Percentiles rank a stretch among this genome's conserved stretches.
These are phyloP conservation scores for Monochamus alternatus DNA, from an alignment of 2,888 invertebrate species.

Conservation along the genomic window DNA sequence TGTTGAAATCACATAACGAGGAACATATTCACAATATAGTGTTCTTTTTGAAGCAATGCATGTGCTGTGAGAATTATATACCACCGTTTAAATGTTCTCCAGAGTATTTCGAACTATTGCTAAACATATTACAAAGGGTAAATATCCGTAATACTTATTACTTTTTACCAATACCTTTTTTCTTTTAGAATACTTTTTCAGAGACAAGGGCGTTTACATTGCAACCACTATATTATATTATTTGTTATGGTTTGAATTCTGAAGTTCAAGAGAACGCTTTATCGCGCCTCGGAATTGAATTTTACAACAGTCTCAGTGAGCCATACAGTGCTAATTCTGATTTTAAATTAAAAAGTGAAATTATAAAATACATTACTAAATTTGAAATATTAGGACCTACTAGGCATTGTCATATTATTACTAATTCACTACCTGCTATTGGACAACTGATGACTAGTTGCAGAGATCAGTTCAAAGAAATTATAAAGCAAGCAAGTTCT, in stretches of 20 bases:
- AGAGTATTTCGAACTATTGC: slow-evolving; percentile 53
- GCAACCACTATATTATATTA: slow-evolving; percentile 25
- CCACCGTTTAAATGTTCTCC: slow-evolving; percentile 43
- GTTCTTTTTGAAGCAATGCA: slow-evolving; percentile 51
- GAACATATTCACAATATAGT: slow-evolving; percentile 49
- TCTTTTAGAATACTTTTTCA: slow-evolving; percentile 22
- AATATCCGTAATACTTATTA: neutral
- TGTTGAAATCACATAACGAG: slow-evolving; percentile 49
- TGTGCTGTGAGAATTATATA: slow-evolving; percentile 41
- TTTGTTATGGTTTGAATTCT: slow-evolving; percentile 3
- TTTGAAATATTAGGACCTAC: slow-evolving; percentile 37
- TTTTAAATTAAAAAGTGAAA: slow-evolving; percentile 55
- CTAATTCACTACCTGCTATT: slow-evolving; percentile 51
- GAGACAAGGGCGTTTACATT: slow-evolving; percentile 24
- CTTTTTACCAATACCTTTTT: neutral
- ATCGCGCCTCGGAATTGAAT: slow-evolving; percentile 29
- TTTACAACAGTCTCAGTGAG: slow-evolving; percentile 47
- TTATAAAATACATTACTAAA: slow-evolving; percentile 48
- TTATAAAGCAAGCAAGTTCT: slow-evolving; percentile 46
- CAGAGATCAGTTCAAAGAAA: slow-evolving; percentile 53
- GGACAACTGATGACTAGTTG: slow-evolving; percentile 56
- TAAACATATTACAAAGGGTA: slow-evolving; percentile 51
- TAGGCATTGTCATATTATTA: slow-evolving; percentile 36
- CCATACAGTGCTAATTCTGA: slow-evolving; percentile 52
- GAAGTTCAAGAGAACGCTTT: slow-evolving; percentile 31